Conservation (phyloP, 2,797 vertebrate species). For the Otolemur crassicaudatus region DNA sequence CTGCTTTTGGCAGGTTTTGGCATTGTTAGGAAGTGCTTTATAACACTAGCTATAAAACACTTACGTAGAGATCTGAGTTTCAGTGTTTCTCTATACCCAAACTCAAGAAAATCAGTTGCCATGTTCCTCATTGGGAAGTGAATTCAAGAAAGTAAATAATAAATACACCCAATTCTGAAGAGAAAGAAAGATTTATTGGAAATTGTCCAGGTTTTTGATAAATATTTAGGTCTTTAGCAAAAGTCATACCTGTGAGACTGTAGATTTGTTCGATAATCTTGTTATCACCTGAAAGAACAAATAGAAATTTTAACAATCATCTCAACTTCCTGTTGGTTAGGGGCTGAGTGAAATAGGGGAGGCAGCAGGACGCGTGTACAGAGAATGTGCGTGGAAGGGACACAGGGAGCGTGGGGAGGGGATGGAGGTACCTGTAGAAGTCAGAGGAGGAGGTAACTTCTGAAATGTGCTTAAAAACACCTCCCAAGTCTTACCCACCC, state of each 20-base stretch:
- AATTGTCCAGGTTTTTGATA: background rate
- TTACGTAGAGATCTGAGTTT: background rate
- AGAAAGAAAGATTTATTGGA: background rate
- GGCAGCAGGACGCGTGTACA: background rate
- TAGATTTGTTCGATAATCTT: conserved; percentile 91
- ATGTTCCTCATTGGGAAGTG: background rate
- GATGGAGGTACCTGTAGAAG: too few relatives aligned
- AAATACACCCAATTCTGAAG: background rate
- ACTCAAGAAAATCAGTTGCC: background rate
- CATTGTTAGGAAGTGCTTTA: background rate
- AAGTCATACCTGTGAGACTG: conserved; percentile 88
- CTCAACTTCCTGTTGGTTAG: background rate
- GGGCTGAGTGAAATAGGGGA: background rate
- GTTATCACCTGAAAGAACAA: conserved; percentile 90
- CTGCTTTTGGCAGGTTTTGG: background rate
- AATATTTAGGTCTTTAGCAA: conserved; percentile 41
- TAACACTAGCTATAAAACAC: background rate
- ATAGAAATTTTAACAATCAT: conserved; percentile 73
- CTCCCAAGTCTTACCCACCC: background rate
- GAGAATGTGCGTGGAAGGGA: background rate
- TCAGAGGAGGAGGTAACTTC: background rate
- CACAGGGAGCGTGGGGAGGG: background rate
- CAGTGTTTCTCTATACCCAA: background rate
- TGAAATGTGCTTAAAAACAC: background rate
- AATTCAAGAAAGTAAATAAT: background rate